Evolutionary conservation across 2,797 vertebrate species (phyloP).

Genomic region (Mallotus villosus): DNA sequence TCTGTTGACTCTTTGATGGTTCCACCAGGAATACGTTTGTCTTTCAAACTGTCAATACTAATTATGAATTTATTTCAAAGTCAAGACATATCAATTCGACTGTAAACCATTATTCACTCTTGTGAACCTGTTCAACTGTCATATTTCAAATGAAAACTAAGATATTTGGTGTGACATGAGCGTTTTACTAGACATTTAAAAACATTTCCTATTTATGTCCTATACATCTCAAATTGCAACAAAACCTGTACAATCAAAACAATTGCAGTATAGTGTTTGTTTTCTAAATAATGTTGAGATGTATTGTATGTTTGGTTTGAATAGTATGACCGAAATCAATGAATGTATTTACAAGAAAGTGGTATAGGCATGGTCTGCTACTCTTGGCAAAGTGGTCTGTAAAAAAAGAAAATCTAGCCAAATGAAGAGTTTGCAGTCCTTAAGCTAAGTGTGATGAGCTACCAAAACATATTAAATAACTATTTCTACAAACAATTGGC

Average conservation of each 20-base stretch:
- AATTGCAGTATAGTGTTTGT: background rate
- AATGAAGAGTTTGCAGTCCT: background rate
- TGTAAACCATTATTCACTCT: background rate
- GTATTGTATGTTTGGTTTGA: background rate
- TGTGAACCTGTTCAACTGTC: background rate
- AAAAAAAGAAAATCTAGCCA: background rate
- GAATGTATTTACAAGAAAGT: background rate
- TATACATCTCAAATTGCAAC: too few species aligned
- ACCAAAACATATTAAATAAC: too few species aligned
- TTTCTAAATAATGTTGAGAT: background rate
- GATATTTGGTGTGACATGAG: background rate
- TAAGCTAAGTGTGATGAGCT: background rate
- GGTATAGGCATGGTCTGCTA: background rate
- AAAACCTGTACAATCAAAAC: background rate
- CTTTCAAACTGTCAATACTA: background rate
- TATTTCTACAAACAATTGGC: background rate
- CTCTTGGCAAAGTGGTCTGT: background rate
- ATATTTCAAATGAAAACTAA: background rate
- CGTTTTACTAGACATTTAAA: background rate
- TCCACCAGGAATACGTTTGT: background rate
- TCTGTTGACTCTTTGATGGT: background rate
- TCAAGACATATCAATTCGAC: background rate
- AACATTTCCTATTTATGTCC: background rate
- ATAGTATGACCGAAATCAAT: background rate
- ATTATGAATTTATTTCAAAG: background rate